Base-by-base conservation (phyloP, 2,113 vertebrate genomes). In the Chloebia gouldiae region DNA sequence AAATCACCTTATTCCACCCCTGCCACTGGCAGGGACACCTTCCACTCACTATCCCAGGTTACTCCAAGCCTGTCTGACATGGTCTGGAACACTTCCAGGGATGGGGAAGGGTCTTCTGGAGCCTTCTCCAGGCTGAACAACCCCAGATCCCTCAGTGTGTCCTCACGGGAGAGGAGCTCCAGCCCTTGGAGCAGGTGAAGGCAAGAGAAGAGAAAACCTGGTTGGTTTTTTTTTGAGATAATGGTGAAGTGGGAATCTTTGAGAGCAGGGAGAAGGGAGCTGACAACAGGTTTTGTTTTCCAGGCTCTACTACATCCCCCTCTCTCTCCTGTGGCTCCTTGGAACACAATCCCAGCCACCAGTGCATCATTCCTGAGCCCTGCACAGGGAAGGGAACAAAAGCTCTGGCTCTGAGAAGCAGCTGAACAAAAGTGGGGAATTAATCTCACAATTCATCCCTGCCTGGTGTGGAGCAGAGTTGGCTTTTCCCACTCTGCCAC, bases 371-470 rank as follows among this genome's bases (percentile, higher is more conserved):
- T 24, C 37, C 31, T 2, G 6, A 73, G 56, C 20, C 64, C 68
- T 42, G 27, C 5, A 5, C 37, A 27, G 17, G 68, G 54, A 66
- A 66, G 24, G 18, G 23, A 15, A 9, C 42, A 27, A 49, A 73
- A 88, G 3, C 53, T 20, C 4, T 5, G 2, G 61, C 45, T 70
- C 66, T 64, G 53, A 79, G 69, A n/a, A 69, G 53, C 61, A 64
- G 24, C 59, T 51, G 9, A 42, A 24, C 4, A 21, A 33, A 57
- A 20, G 0, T 27, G 45, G 64, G 4, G 10, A 6, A 37, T 4
- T 10, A 6, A 1, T 0, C 20, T 9, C 40, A 7, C 49, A 31
- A 35, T 28, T 10, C 1, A 35, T 28, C 11, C 1, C 24, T 7
- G 16, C 42, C 64, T 40, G 73, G 12, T 3, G 15, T 9, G 35